These are phyloP conservation scores for Phodopus roborovskii DNA, from an alignment of 2,113 vertebrate species.

Conservation along the genomic window DNA sequence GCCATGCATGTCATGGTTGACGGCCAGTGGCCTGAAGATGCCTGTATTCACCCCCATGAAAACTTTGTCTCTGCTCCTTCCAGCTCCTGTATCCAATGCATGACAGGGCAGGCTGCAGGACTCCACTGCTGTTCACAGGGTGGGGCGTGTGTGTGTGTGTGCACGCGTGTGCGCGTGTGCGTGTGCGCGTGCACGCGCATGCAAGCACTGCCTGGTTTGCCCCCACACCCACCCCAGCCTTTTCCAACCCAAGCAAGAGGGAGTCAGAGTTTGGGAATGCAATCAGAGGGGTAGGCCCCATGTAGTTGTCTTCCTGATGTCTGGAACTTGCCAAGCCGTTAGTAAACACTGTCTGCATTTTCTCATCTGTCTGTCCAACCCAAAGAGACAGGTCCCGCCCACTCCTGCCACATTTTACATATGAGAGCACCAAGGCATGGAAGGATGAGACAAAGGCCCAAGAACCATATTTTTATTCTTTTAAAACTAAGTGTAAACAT, in stretches of 20 bases:
- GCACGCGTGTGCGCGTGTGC: too few species aligned
- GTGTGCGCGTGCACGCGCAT: too few species aligned
- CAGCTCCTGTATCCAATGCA: background rate
- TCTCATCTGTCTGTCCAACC: background rate
- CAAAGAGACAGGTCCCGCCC: background rate
- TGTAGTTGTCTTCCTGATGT: background rate
- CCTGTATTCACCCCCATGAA: accelerated
- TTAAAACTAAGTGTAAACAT: background rate
- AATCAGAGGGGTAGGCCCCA: too few species aligned
- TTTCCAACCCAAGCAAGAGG: background rate
- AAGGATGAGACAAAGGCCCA: background rate
- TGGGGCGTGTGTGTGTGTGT: background rate
- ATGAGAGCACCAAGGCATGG: background rate
- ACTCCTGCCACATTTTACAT: background rate
- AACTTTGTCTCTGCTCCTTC: background rate
- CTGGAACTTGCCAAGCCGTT: background rate
- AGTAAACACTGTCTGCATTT: too few species aligned
- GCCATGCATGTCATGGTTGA: background rate
- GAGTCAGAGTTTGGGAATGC: background rate
- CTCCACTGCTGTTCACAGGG: background rate
- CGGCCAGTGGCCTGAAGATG: background rate
- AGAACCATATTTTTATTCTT: background rate
- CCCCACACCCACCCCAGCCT: background rate
- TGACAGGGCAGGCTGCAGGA: background rate
- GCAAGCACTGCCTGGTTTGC: too few species aligned